phyloP scores from a whole-genome alignment of 2,113 vertebrate species.

The Oostethus manadensis region DNA sequence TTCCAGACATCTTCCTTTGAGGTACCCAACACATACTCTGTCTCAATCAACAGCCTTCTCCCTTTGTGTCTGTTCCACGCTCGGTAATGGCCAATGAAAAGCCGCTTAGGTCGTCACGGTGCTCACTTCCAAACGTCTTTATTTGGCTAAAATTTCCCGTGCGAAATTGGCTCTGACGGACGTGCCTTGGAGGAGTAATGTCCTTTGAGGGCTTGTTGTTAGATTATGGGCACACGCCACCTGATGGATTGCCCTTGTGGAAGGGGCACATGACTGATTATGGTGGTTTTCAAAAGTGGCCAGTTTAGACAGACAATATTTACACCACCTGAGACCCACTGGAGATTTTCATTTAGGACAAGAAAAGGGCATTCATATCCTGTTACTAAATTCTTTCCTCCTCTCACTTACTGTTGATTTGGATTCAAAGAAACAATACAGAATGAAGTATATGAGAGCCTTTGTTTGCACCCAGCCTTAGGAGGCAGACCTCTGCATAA shows the following conservation, averaged over 20 bases:
- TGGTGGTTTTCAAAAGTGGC: slow-evolving; percentile 1
- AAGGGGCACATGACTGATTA: slow-evolving; percentile 7
- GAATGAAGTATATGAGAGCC: slow-evolving; percentile 1
- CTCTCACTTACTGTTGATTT: too few species aligned
- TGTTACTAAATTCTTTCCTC: too few species aligned
- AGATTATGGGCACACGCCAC: slow-evolving; percentile 6
- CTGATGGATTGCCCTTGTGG: slow-evolving; percentile 15
- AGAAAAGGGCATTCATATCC: too few species aligned
- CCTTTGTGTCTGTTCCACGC: slow-evolving; percentile 30
- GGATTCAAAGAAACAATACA: too few species aligned
- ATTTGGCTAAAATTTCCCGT: slow-evolving; percentile 11
- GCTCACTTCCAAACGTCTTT: slow-evolving; percentile 15
- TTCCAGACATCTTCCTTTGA: slow-evolving; percentile 18
- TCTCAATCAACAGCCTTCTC: slow-evolving; percentile 23
- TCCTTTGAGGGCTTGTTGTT: slow-evolving; percentile 1
- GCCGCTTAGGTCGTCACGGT: slow-evolving; percentile 18
- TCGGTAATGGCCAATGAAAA: slow-evolving; percentile 40
- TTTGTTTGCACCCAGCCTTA: too few species aligned
- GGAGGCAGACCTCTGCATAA: background rate
- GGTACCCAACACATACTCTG: slow-evolving; percentile 19
- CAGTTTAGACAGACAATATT: background rate
- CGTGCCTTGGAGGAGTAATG: slow-evolving; percentile 16
- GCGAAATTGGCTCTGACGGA: slow-evolving; percentile 17
- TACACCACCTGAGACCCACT: background rate
- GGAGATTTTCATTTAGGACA: background rate